phyloP scores from a whole-genome alignment of 2,113 vertebrate genomes.

The Nesoenas mayeri region DNA sequence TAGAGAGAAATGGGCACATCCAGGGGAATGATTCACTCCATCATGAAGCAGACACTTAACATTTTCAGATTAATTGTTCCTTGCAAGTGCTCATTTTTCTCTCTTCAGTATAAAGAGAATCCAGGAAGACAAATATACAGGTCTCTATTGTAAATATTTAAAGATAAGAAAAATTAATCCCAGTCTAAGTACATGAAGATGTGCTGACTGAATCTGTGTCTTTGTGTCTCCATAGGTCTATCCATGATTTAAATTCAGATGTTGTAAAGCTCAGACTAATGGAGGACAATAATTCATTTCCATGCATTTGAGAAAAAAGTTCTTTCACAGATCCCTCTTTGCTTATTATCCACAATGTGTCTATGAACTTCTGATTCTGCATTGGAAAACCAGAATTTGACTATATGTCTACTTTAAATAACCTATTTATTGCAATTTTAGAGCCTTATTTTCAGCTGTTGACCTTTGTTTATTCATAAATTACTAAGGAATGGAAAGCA shows the following conservation, averaged over 20 bases:
- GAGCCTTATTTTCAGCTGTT: neutral
- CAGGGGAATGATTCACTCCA: neutral
- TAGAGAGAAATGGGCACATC: neutral
- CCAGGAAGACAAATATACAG: neutral
- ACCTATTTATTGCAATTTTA: neutral
- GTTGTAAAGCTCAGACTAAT: neutral
- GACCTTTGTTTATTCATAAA: slow-evolving; percentile 31
- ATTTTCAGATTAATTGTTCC: slow-evolving; percentile 1
- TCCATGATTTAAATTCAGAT: neutral
- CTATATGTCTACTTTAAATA: neutral
- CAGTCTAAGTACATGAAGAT: neutral
- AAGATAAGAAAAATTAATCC: neutral
- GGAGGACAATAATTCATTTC: neutral
- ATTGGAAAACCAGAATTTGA: neutral
- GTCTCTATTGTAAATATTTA: slow-evolving; percentile 38
- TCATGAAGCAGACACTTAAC: slow-evolving; percentile 18
- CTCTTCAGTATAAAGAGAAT: neutral
- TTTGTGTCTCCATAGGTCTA: neutral
- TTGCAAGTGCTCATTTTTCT: neutral
- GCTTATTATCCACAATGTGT: neutral
- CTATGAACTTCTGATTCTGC: neutral
- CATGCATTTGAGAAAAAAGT: neutral
- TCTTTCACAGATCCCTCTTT: neutral
- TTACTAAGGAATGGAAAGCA: slow-evolving; percentile 22
- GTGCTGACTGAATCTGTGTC: neutral